These are phyloP conservation scores for Panurus biarmicus DNA, from an alignment of 2,113 vertebrate genomes.

Conservation along the genomic window DNA sequence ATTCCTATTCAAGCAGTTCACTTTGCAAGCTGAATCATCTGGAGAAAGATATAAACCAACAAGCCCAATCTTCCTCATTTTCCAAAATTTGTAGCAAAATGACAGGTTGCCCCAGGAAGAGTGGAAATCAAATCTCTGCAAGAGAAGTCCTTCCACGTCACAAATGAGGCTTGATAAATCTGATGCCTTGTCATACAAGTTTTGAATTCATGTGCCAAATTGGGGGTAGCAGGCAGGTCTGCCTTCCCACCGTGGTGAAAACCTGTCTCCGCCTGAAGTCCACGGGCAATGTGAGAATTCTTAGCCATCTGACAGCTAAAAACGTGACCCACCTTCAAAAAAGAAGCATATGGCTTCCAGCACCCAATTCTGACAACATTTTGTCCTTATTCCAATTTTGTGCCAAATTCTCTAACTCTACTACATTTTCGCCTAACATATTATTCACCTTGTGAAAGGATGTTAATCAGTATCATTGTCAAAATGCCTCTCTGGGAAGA, in stretches of 20 bases:
- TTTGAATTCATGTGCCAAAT: not conserved
- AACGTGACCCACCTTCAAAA: slow-evolving; percentile 59
- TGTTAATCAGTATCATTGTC: slow-evolving; percentile 38
- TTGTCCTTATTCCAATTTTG: slow-evolving; percentile 64
- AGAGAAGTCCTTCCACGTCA: slow-evolving; percentile 27
- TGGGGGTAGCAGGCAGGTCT: slow-evolving; percentile 9
- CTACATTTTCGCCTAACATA: slow-evolving; percentile 41
- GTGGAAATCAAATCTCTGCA: not conserved
- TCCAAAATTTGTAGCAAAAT: not conserved
- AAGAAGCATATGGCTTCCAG: slow-evolving; percentile 58
- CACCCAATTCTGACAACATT: slow-evolving; percentile 56
- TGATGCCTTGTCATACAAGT: slow-evolving; percentile 12
- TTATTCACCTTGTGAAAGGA: slow-evolving; percentile 54
- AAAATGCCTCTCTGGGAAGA: slow-evolving; percentile 9
- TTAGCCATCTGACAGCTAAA: slow-evolving; percentile 53
- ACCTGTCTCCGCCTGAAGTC: slow-evolving; percentile 52
- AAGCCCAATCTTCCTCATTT: not conserved
- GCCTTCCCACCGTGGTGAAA: slow-evolving; percentile 3
- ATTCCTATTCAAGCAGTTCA: not conserved
- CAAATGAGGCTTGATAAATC: slow-evolving; percentile 8
- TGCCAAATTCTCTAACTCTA: slow-evolving; percentile 57
- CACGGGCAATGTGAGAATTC: not conserved
- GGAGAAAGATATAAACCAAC: not conserved
- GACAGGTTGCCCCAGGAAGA: not conserved
- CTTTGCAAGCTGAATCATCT: not conserved